Evolutionary conservation across 2,113 vertebrate genomes (phyloP).

Genomic region (Carassius carassius): DNA sequence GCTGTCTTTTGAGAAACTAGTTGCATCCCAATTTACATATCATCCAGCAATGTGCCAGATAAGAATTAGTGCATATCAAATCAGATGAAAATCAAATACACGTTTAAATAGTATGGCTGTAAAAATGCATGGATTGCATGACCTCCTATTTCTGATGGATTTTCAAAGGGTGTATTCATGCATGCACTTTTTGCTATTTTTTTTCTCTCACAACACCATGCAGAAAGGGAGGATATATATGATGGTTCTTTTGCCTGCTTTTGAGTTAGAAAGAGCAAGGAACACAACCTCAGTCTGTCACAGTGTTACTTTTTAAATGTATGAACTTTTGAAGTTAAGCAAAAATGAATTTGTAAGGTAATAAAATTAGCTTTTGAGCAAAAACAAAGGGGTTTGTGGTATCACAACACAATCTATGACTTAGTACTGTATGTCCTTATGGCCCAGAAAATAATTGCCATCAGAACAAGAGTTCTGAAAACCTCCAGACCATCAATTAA

Average conservation of each 20-base stretch:
- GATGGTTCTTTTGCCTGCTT: neutral
- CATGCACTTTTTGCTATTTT: neutral
- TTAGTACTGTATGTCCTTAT: too few species aligned
- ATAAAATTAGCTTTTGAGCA: too few species aligned
- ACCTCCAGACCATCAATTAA: too few species aligned
- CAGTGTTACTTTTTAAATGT: neutral
- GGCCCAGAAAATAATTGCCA: too few species aligned
- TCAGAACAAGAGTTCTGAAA: too few species aligned
- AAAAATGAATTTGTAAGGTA: too few species aligned
- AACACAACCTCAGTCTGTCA: neutral
- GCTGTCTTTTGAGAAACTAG: neutral
- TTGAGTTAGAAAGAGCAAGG: neutral
- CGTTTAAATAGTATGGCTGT: neutral
- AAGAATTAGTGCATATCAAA: neutral
- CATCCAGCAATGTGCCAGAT: neutral
- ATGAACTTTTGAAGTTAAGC: neutral
- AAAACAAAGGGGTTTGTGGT: too few species aligned
- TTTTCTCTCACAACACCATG: neutral
- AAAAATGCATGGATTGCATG: constrained; percentile 6
- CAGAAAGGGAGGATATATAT: neutral
- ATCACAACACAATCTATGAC: too few species aligned
- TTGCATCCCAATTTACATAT: neutral
- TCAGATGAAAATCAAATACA: neutral
- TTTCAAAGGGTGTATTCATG: neutral
- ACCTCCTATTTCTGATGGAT: neutral